These are phyloP conservation scores for Conistra vaccinii DNA, from an alignment of 2,888 invertebrate genomes.

Conservation along the genomic window DNA sequence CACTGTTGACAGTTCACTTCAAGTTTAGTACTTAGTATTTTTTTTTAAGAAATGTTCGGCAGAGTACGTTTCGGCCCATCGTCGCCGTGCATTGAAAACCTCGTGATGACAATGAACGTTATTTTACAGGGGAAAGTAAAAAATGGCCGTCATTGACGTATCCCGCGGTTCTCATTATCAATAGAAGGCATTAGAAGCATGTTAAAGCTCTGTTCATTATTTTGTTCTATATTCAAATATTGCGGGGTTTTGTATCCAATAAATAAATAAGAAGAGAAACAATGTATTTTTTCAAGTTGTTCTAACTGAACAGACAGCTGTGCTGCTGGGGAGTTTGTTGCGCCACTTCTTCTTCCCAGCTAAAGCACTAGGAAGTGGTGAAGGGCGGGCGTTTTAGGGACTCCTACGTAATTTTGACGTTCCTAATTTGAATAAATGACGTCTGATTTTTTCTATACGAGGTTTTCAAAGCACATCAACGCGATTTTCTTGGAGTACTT, in stretches of 20 bases:
- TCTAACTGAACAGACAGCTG: too few species aligned
- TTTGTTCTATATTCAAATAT: not conserved
- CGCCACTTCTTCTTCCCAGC: too few species aligned
- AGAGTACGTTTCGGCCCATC: not conserved
- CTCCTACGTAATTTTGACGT: too few species aligned
- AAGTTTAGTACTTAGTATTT: not conserved
- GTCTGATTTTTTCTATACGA: too few species aligned
- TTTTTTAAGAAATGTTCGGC: too few species aligned
- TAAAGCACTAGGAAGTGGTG: too few species aligned
- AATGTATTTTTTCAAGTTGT: too few species aligned
- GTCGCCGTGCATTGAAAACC: not conserved
- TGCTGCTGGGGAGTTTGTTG: too few species aligned
- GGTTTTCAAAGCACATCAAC: too few species aligned
- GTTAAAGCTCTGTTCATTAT: not conserved
- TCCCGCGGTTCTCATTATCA: not conserved
- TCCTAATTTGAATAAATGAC: too few species aligned
- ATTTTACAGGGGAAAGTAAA: not conserved
- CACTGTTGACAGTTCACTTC: not conserved
- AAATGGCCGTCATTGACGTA: not conserved
- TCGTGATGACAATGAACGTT: not conserved
- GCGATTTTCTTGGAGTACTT: rapidly evolving
- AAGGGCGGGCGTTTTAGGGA: too few species aligned
- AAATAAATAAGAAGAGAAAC: not conserved
- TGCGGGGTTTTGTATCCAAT: not conserved
- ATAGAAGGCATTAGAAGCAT: not conserved